phyloP scores from a whole-genome alignment of 2,888 invertebrate species.

The Cephonodes hylas region DNA sequence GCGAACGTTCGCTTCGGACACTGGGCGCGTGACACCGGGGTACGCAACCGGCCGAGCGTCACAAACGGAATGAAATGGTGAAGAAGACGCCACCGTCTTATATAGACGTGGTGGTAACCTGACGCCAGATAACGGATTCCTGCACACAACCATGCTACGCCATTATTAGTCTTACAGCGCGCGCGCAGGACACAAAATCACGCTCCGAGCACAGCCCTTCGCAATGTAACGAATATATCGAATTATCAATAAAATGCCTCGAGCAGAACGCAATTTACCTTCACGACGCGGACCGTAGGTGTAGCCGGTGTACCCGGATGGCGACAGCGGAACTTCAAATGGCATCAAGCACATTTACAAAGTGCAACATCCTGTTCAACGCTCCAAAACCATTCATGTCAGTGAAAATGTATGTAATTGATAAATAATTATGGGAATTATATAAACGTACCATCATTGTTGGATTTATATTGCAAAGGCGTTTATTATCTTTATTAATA shows the following conservation, averaged over 20 bases:
- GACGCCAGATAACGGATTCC: slow-evolving; percentile 79
- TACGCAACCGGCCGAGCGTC: slow-evolving; percentile 66
- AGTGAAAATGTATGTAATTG: background rate
- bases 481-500: background rate
- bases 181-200: slow-evolving; percentile 49
- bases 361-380: background rate
- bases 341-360: slow-evolving; percentile 29
- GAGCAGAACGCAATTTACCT: slow-evolving; percentile 74
- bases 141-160: slow-evolving; percentile 47
- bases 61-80: slow-evolving; percentile 80
- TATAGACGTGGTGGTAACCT: slow-evolving; percentile 81
- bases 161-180: slow-evolving; percentile 53
- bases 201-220: slow-evolving; percentile 43
- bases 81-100: slow-evolving; percentile 79
- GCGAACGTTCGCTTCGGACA: slow-evolving; percentile 40
- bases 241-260: slow-evolving; percentile 78
- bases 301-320: slow-evolving; percentile 20
- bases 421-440: background rate
- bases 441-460: background rate
- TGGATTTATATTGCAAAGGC: background rate
- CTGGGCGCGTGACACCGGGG: slow-evolving; percentile 54
- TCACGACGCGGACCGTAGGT: slow-evolving; percentile 50
- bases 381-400: background rate
- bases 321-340: slow-evolving; percentile 66
- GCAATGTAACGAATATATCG: slow-evolving; percentile 71